Conservation (phyloP, 2,888 invertebrate species). For the Lobophora halterata region DNA sequence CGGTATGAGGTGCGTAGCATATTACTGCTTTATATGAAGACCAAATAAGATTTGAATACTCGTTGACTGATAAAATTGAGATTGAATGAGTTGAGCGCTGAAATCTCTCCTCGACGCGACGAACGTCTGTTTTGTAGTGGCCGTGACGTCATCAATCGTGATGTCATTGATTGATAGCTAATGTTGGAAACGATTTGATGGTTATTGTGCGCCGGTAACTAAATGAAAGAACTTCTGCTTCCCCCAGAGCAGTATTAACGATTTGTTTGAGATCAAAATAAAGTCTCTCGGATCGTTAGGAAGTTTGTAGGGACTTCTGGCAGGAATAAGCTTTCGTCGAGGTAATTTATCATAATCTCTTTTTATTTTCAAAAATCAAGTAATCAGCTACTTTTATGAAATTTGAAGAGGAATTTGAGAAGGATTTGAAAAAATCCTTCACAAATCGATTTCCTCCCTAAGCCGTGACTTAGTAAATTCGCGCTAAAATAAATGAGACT, state of each 20-base stretch:
- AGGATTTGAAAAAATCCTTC: conserved; percentile 7
- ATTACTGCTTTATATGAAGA: conserved; percentile 30
- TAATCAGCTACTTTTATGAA: no score
- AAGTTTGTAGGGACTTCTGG: conserved; percentile 15
- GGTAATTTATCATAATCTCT: no score
- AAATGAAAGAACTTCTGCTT: conserved; percentile 35
- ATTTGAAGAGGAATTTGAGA: conserved; percentile 1
- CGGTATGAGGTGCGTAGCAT: conserved; percentile 29
- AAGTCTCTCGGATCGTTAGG: conserved; percentile 13
- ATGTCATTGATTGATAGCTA: conserved; percentile 42
- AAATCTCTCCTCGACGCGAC: conserved; percentile 21
- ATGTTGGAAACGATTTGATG: conserved; percentile 40
- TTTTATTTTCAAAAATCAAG: no score
- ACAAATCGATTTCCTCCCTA: conserved; percentile 1
- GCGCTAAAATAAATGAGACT: conserved; percentile 5
- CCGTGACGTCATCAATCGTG: conserved; percentile 40
- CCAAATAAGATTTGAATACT: conserved; percentile 30
- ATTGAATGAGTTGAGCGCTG: conserved; percentile 17
- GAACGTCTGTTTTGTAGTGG: conserved; percentile 31
- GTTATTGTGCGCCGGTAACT: conserved; percentile 31
- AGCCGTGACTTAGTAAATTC: no score
- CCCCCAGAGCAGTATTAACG: conserved; percentile 11
- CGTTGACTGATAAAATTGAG: conserved; percentile 29
- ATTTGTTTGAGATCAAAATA: conserved; percentile 17
- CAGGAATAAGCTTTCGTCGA: no score